Evolutionary conservation across 1,140 invertebrate genomes (phyloP), one percentile per base, ranked within the genome.

Genomic region (Coptotermes formosanus): DNA sequence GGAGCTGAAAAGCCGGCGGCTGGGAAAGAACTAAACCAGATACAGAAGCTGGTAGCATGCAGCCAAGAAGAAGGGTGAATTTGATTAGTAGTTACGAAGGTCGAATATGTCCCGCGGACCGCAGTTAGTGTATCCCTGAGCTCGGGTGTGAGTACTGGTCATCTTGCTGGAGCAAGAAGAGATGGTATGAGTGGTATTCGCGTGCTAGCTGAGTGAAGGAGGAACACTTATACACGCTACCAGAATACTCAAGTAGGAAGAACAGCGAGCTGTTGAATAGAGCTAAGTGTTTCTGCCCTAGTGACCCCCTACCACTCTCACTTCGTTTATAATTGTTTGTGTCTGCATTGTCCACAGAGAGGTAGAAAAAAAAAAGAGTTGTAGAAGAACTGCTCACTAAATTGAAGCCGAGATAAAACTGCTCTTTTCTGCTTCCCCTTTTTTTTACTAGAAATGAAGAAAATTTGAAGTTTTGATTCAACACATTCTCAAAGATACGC

Each of bases 181-280:
- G 52, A 55, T 4, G 4, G 64, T 75, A 2, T 75, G n/a, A n/a
- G 64, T 25, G 52, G 25, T 8, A 30, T 30, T 75, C 64, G n/a
- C 64, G 64, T 75, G 64, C 25, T 30, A 30, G 64, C 64, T 75
- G n/a, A 75, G 64, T 75, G 64, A 75, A 11, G 64, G 30, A 75
- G 25, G n/a, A 25, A 75, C 64, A 75, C 64, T n/a, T 75, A 75
- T 30, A 6, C n/a, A 75, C 64, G 64, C 64, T 75, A 30, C 64
- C 64, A 75, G 64, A 75, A 75, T 75, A 75, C 25, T 75, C 64
- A 75, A 75, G 64, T 75, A 75, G 64, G 64, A 25, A 25, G 25
- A 21, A 55, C 14, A 16, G 52, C 19, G n/a, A 16, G n/a, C 64
- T 7, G 9, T 30, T 75, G 25, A 75, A n/a, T 30, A 25, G 25